Evolutionary conservation across 2,113 vertebrate genomes (phyloP), one percentile per base, ranked within the genome.

Genomic region (Toxotes chatareus): DNA sequence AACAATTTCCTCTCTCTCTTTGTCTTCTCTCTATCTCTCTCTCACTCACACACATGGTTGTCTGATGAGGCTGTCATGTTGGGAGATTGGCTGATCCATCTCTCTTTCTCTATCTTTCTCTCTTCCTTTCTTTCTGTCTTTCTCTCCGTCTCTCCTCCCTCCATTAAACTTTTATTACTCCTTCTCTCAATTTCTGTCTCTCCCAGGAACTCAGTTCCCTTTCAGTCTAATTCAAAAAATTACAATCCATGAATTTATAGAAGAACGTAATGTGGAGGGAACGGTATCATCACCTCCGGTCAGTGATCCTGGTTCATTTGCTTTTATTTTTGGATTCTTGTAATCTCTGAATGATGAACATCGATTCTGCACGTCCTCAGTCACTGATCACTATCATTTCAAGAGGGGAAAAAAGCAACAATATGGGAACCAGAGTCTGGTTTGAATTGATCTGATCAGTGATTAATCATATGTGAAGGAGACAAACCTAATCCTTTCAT

Each of bases 31-130:
- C 36, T 53, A 1, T 57, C 36, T 60, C 46, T 38, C 71, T 70
- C 76, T n/a, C 73, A 13, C 55, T 34, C 75, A 23, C 72, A 62
- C 63, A 78, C 82, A 34, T 32, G 1, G 31, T 17, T 64, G 73
- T 82, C 78, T 89, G 83, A 90, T 86, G 76, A 87, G 78, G 69
- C 82, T 88, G 88, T 92, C 88, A 84, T 80, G 42, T 60, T 17
- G 32, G 74, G 59, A 21, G 53, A 80, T 78, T 63, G 19, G 27
- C 80, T 79, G 76, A 87, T 91, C 89, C 82, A 75, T 91, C 80
- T 88, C 76, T 65, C 63, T 65, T 36, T 68, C 27, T 68, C 27
- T 16, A 14, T 76, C 51, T 62, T n/a, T 79, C 62, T 32, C 9
- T 60, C 68, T 40, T 12, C 56, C 23, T 62, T 14, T 59, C 27